Evolutionary conservation across 2,113 vertebrate species (phyloP), one percentile per base, ranked within the genome.

Genomic region (Acrocephalus arundinaceus): DNA sequence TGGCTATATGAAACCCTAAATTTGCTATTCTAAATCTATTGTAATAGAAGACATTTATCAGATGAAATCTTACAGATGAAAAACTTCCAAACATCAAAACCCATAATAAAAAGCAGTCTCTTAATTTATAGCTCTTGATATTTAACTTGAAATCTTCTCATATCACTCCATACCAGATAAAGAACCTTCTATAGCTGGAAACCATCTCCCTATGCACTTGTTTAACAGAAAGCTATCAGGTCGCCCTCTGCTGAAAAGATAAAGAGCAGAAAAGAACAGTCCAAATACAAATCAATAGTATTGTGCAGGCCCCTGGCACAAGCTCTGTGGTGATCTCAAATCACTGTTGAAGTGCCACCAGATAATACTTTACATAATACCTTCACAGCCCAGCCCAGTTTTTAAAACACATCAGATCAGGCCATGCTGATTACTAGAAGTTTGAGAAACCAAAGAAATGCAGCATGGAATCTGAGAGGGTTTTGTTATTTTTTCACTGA

Each of bases 381-480:
- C 24, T 79, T 80, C 45, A 57, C 9, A 85, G 17, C 8, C 25
- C 43, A 17, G 8, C 20, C 18, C 0, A 1, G 6, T 3, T 63
- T 59, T 67, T 62, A 51, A 72, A 46, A 54, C 17, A 30, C 17
- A 37, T 48, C 11, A 48, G 28, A 75, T 75, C 17, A 52, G 17
- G 21, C 52, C 25, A 14, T 46, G 14, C 24, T 41, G 48, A 76
- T 75, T 20, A 25, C 14, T 39, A 0, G 15, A 52, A 33, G 10
- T 39, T 12, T 66, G 43, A 35, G 48, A 78, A 88, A 71, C 14
- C 18, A 63, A 67, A 71, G 30, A 63, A 71, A 62, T 11, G 5
- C 2, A 19, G 8, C 7, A 9, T 37, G 12, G 9, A 75, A 62
- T 79, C 30, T 72, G 43, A 72, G 19, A 20, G 3, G 0, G 0